A percentile compares a stretch with the other conserved stretches of the same genome.
Evolutionary conservation across 2,797 vertebrate species (phyloP).

Genomic region (Sylvia borin): DNA sequence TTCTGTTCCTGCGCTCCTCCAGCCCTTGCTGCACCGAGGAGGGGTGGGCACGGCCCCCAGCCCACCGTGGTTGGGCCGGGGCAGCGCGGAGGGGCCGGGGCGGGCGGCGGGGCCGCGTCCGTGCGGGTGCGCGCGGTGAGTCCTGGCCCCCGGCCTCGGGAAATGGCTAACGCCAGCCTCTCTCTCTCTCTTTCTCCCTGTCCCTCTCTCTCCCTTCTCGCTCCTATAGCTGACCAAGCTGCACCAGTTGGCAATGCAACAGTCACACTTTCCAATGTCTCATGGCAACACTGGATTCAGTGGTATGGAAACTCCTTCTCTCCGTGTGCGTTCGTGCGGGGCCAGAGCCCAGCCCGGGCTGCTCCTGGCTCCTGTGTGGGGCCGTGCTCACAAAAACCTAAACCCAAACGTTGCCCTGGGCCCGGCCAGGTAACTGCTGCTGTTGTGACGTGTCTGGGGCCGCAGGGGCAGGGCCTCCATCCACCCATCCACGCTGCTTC

Average conservation of each 20-base stretch:
- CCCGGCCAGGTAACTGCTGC: background rate
- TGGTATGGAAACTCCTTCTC: constrained; percentile 83
- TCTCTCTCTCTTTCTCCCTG: background rate
- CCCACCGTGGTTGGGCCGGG: background rate
- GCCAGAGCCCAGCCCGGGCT: constrained; percentile 60
- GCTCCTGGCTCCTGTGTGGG: constrained; percentile 40
- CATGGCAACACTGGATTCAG: constrained; percentile 96
- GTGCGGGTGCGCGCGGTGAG: background rate
- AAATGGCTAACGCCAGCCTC: constrained; percentile 59
- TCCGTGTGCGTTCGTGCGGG: constrained; percentile 56
- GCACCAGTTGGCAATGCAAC: constrained; percentile 99
- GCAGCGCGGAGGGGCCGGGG: background rate
- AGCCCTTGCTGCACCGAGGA: constrained; percentile 2
- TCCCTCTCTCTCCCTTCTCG: background rate
- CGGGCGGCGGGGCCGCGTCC: background rate
- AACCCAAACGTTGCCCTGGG: background rate
- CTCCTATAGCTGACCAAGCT: constrained; percentile 92
- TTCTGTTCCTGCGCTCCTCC: constrained; percentile 62
- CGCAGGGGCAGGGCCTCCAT: constrained; percentile 12
- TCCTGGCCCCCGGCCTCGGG: background rate
- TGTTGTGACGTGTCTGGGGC: background rate
- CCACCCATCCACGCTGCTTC: background rate
- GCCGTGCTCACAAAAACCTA: background rate
- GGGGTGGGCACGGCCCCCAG: background rate
- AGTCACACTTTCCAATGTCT: constrained; percentile 94